phyloP scores from a whole-genome alignment of 2,797 vertebrate genomes.

The Alouatta caraya region DNA sequence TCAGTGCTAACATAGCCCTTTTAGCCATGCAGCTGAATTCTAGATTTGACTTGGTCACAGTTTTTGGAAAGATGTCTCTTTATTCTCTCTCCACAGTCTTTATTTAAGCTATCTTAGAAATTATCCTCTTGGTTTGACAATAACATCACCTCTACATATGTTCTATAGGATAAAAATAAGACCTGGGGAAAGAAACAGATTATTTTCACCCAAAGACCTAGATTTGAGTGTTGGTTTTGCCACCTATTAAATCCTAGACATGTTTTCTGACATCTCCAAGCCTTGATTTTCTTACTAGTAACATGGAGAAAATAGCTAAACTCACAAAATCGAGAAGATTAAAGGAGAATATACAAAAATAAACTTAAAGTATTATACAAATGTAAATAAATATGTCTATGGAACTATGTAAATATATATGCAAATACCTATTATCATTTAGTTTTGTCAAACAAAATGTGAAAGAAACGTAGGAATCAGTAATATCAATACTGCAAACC shows the following conservation, averaged over 20 bases:
- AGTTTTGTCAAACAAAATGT: slow-evolving; percentile 18
- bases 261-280: not conserved
- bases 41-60: not conserved
- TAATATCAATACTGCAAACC: not conserved
- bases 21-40: not conserved
- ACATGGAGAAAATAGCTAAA: slow-evolving; percentile 5
- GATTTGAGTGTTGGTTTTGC: not conserved
- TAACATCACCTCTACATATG: not conserved
- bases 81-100: not conserved
- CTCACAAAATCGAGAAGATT: not conserved
- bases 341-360: not conserved
- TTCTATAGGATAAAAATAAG: not conserved
- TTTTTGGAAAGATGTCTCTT: not conserved
- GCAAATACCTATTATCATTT: not conserved
- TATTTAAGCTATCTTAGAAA: slow-evolving; percentile 9
- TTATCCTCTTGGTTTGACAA: not conserved
- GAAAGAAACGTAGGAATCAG: not conserved
- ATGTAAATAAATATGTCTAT: not conserved
- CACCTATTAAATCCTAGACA: not conserved
- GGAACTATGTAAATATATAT: not conserved
- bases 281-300: not conserved
- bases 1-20: not conserved
- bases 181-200: not conserved
- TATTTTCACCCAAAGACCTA: not conserved
- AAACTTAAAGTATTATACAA: not conserved